Percentiles rank a stretch among this genome's conserved stretches.
These are phyloP conservation scores for Brachyopa scutellaris DNA, from an alignment of 2,888 invertebrate genomes.

Conservation along the genomic window DNA sequence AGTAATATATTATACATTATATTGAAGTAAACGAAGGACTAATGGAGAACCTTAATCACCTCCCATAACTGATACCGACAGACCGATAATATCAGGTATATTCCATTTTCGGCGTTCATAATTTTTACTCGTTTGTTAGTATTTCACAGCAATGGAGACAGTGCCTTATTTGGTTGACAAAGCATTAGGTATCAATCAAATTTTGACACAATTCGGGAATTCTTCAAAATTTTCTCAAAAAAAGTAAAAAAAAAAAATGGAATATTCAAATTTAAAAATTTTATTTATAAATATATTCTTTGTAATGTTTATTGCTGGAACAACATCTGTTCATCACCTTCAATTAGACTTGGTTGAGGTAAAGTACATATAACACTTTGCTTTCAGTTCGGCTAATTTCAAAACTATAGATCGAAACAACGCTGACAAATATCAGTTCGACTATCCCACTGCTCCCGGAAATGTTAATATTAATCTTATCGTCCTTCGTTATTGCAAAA, in stretches of 20 bases:
- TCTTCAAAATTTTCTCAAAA: background rate
- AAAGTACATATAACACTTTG: background rate
- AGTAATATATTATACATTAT: too few species aligned
- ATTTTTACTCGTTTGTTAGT: too few species aligned
- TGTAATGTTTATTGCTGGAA: constrained; percentile 76
- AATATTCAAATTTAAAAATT: constrained; percentile 56
- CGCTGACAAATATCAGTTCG: constrained; percentile 1
- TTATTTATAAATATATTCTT: constrained; percentile 77
- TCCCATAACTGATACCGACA: too few species aligned
- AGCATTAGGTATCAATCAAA: background rate
- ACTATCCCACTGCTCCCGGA: constrained; percentile 74
- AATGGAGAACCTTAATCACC: too few species aligned
- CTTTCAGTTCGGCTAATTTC: background rate
- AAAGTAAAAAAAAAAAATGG: constrained; percentile 13
- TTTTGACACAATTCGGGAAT: background rate
- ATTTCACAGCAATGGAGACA: too few species aligned
- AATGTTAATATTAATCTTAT: constrained; percentile 75
- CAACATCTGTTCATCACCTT: constrained; percentile 76
- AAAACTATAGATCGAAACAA: constrained; percentile 25
- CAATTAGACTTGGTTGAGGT: constrained; percentile 75
- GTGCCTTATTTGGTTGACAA: constrained; percentile 13
- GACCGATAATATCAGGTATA: too few species aligned
- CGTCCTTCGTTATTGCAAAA: constrained; percentile 76
- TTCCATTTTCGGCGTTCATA: too few species aligned
- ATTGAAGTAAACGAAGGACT: too few species aligned